Base-by-base conservation (phyloP, 2,888 invertebrate species). In the Amblyjoppa fuscipennis region DNA sequence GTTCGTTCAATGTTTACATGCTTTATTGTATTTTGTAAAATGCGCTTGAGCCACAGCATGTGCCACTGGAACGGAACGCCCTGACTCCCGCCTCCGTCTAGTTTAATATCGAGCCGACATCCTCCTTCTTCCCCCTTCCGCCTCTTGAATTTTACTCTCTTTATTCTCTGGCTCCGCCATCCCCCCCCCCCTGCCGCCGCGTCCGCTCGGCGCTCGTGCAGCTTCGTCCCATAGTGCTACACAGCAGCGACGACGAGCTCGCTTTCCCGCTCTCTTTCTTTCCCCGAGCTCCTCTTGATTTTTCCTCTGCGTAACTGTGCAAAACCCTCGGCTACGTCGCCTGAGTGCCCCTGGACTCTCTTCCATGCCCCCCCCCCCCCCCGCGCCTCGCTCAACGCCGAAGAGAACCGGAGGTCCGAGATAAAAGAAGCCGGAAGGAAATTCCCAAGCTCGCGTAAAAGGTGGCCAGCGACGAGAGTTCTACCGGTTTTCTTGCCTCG, bases 391-490 rank as follows among this genome's bases (percentile, higher is more conserved):
- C 61, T 61, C 28, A n/a, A 16, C 41, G 34, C 25, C 64, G 59
- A 59, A 59, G 25, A 68, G 34, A 64, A 61, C 66, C 77, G 77
- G 66, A 71, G 71, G 61, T 71, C 73, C 71, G 69, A 73, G 71
- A 82, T 66, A 82, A 77, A 73, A 77, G 82, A 70, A 64, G 64
- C 56, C 41, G 77, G 70, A 82, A 45, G 76, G 71, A 77, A 56
- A 25, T 25, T 45, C 61, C 41, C n/a, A 69, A 68, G 71, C 66
- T 71, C 83, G 66, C 13, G 56, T 38, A 78, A 83, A 83, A 41
- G 61, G 31, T 68, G 25, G 25, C 31, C 28, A 25, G 7, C 31
- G 34, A 69, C 59, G 34, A 73, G n/a, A 34, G n/a, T 6, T 38
- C n/a, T 56, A 13, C 56, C n/a, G 51, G 45, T 66, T 56, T 13